Evolutionary conservation across 2,797 vertebrate genomes (phyloP), one percentile per base, ranked within the genome.

Genomic region (Silurus lanzhouensis): DNA sequence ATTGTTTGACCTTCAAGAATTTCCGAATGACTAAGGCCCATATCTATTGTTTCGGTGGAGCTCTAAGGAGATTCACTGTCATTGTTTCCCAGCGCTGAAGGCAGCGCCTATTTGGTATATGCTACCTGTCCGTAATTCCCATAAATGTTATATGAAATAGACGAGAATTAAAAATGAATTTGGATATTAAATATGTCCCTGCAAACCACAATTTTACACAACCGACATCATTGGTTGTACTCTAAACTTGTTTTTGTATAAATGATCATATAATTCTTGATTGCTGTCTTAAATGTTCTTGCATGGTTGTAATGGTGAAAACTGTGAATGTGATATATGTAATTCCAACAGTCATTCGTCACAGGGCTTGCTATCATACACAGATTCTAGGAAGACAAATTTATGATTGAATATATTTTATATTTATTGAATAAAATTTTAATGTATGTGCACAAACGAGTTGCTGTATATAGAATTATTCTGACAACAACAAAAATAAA

Each of bases 1-100:
- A 87, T 94, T 93, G 91, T 94, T 90, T 95, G 92, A 95, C 94
- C 94, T 94, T 95, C 92, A 92, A 87, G 81, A 90, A 84, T 90
- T 90, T 92, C 87, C 76, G 76, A 82, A 81, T 86, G 76, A 88
- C 85, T 87, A 55, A 87, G 86, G 83, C 88, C 89, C 82, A 87
- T 81, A 89, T 88, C 93, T 89, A 92, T 96, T 95, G 94, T 96
- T 94, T 86, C 75, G 75, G 85, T 84, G 74, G 76, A 86, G 90
- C 88, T 84, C 67, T 87, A 88, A 87, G 85, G 87, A 89, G 89
- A 90, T 85, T 87, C 83, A 74, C 72, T 60, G 71, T 92, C 81
- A 91, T 94, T 94, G 93, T 94, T 92, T 88, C 82, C 87, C 89
- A 89, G 90, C 86, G 90, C 92, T 89, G 57, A 77, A 92, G 60